Conservation (phyloP, 2,888 invertebrate species). For the Leucophora obtusa region DNA sequence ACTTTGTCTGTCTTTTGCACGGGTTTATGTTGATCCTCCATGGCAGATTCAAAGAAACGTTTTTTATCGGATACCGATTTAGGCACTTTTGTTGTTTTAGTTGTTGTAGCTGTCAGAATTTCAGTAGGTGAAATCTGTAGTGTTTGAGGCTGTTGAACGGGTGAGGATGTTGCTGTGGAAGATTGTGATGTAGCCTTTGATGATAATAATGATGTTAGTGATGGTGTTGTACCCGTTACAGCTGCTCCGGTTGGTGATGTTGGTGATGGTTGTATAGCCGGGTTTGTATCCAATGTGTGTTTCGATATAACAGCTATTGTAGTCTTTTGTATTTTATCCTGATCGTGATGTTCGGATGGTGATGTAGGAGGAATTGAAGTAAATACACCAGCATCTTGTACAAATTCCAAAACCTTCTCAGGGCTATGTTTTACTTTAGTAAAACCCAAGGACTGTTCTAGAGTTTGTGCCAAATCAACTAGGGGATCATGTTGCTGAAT, state of each 20-base stretch:
- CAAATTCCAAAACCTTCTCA: constrained; percentile 93
- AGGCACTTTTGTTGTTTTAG: constrained; percentile 80
- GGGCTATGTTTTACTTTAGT: constrained; percentile 89
- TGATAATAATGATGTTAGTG: constrained; percentile 49
- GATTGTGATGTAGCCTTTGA: constrained; percentile 59
- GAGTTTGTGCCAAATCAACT: constrained; percentile 71
- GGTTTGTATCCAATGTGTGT: constrained; percentile 86
- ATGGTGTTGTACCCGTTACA: constrained; percentile 31
- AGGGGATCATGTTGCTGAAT: constrained; percentile 68
- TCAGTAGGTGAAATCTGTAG: constrained; percentile 69
- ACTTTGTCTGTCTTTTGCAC: constrained; percentile 93
- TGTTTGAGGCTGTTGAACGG: constrained; percentile 57
- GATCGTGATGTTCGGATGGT: constrained; percentile 83
- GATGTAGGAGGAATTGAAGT: constrained; percentile 84
- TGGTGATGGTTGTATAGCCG: constrained; percentile 72
- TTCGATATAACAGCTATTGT: constrained; percentile 97
- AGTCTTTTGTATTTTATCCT: constrained; percentile 86
- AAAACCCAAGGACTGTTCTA: constrained; percentile 79
- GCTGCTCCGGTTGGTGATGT: constrained; percentile 70
- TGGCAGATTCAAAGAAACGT: constrained; percentile 96
- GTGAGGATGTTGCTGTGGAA: constrained; percentile 53
- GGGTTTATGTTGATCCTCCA: constrained; percentile 94
- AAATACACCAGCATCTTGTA: constrained; percentile 85
- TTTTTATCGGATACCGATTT: constrained; percentile 96
- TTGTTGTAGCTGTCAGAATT: constrained; percentile 26